phyloP scores from a whole-genome alignment of 2,113 vertebrate genomes.

The Chaetops frenatus region DNA sequence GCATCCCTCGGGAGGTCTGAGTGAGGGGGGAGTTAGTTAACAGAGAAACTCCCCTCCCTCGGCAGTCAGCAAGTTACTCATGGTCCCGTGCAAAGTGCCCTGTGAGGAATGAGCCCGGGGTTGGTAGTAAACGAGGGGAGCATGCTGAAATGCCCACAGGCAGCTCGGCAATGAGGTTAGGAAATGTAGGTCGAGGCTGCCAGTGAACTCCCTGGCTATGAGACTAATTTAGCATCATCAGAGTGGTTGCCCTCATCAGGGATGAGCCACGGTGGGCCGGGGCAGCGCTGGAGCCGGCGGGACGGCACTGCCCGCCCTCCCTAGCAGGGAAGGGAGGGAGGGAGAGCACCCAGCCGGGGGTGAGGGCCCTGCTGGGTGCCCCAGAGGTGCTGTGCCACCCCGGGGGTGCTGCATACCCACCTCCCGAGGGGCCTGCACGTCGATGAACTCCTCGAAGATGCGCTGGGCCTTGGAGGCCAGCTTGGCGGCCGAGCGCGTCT shows the following conservation, averaged over 20 bases:
- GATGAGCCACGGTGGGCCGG: background rate
- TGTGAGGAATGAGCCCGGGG: background rate
- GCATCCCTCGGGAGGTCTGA: background rate
- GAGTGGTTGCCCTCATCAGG: background rate
- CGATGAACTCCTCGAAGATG: slow-evolving; percentile 93
- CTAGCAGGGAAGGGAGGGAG: background rate
- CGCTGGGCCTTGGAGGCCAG: slow-evolving; percentile 83
- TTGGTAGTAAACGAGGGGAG: background rate
- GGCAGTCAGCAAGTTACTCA: background rate
- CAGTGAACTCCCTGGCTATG: background rate
- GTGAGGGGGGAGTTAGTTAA: background rate
- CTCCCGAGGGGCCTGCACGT: slow-evolving; percentile 90
- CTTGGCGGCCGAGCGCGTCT: slow-evolving; percentile 78
- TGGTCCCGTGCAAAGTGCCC: background rate
- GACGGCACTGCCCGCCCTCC: background rate
- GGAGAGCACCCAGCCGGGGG: background rate
- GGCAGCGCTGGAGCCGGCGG: background rate
- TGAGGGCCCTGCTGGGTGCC: background rate
- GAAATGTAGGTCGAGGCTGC: background rate
- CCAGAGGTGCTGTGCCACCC: background rate
- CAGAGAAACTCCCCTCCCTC: background rate
- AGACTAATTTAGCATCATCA: background rate
- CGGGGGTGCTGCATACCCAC: slow-evolving; percentile 52
- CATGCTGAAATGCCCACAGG: background rate
- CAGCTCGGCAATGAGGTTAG: background rate